Base-by-base conservation (phyloP, 1,140 invertebrate genomes). In the Lepidostoma basale region DNA sequence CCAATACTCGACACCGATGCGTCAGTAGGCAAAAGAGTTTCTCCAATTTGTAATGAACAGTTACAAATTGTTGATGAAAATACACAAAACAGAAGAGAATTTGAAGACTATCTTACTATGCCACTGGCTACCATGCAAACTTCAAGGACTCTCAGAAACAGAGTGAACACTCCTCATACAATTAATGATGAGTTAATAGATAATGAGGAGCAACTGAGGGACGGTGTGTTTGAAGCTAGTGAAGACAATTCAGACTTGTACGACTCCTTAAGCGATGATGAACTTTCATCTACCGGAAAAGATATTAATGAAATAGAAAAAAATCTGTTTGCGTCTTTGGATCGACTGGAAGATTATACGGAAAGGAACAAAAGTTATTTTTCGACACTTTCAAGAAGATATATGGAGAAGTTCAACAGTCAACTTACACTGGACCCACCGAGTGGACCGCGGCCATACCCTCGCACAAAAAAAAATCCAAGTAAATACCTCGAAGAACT, bases 111-210 rank as follows among this genome's bases (percentile, higher is more conserved):
- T 26, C 33, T 20, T 63, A 20, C 30, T 10, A 10, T n/a, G 28
- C 36, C 62, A n/a, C 40, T 49, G 14, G 59, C 25, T 16, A 44
- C 54, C 28, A 6, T 10, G 18, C 6, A 16, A 2, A 42, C 40
- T 3, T 14, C 6, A 42, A 6, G 6, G 14, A 44, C 12, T 26
- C 44, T 20, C 22, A 0, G 9, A 49, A 22, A 49, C 12, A 49
- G 12, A 49, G 5, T 12, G 22, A 4, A 23, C 23, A 23, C 6
- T 56, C 22, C 67, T 72, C 70, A 18, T 72, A 65, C 62, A 30
- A 69, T 73, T 73, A 73, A 69, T 63, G 67, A 62, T 42, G 20
- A 45, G 40, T 73, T 73, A 73, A 59, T 69, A 26, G 47, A 67
- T 67, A 69, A 67, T 58, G 70, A 72, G 23, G 67, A 72, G 45